Evolutionary conservation across 1,140 invertebrate genomes (phyloP), one percentile per base, ranked within the genome.

Genomic region (Drusus annulatus): DNA sequence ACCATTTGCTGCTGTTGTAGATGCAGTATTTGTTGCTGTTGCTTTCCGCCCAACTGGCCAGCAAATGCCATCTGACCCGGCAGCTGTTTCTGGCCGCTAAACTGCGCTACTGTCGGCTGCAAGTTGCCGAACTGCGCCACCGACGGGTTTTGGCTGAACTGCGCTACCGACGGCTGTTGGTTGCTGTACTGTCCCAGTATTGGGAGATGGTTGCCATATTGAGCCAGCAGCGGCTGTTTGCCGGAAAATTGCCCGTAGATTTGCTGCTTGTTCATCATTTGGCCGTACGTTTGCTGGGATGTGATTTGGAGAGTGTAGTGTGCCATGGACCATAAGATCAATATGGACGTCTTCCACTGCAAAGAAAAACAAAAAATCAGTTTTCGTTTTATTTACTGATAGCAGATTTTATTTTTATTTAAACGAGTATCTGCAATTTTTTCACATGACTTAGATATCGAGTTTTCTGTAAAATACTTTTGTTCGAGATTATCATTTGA

Each of bases 251-350:
- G 65, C 6, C n/a, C 52, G 19, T 76, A 76, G 45, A 71, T 28
- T 62, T 81, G 80, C 16, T 75, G 52, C 17, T 73, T 45, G 36
- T 52, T 71, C 17, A 51, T 17, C 16, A 51, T n/a, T 17, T 71
- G 51, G 10, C 51, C 51, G 25, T 71, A 51, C 36, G 31, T 51
- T 36, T 71, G 60, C 23, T 71, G 68, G 13, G 56, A 75, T 15
- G 51, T 56, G 7, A 58, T 54, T 56, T 56, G 52, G 2, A 56
- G 73, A 6, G 56, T 28, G 25, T 31, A 60, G 17, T 75, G 50
- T 21, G 28, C 73, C 25, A 76, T n/a, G 16, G 56, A 19, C 28
- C 73, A 76, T 4, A 76, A 13, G 17, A 16, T 21, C 17, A 76
- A 19, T 5, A 62, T 28, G 4, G 56, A 31, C n/a, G 31, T 15